Percentiles rank a stretch among this genome's conserved stretches.
These are phyloP conservation scores for Phrynocephalus vlangalii DNA, from an alignment of 2,797 vertebrate genomes.

Conservation along the genomic window DNA sequence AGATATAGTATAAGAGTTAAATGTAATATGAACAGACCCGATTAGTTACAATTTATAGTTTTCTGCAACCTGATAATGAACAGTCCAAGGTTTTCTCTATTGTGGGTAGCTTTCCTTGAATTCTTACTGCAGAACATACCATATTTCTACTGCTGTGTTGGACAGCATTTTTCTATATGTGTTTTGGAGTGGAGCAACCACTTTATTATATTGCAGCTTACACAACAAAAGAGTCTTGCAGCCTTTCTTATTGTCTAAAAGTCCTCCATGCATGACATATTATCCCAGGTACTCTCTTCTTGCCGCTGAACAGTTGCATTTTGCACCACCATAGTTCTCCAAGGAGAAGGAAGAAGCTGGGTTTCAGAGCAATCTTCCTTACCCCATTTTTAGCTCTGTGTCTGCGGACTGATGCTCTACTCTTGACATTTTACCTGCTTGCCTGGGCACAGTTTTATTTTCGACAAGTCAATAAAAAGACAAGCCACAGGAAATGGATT, in stretches of 20 bases:
- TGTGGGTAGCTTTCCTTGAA: background rate
- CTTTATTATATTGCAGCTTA: background rate
- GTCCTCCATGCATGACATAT: background rate
- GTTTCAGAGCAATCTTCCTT: background rate
- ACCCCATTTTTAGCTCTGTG: background rate
- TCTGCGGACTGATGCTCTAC: background rate
- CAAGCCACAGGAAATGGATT: too few species aligned
- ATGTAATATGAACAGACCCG: too few species aligned
- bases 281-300: background rate
- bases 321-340: background rate
- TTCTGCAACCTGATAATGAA: background rate
- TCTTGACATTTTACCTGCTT: background rate
- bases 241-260: background rate
- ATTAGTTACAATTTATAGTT: too few species aligned
- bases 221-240: background rate
- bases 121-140: background rate
- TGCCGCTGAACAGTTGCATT: background rate
- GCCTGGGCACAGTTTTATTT: too few species aligned
- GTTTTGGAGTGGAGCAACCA: background rate
- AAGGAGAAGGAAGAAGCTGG: background rate
- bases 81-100: background rate
- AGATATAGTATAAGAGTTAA: too few species aligned
- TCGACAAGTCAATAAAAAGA: too few species aligned
- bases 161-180: background rate
- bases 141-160: background rate